These are phyloP conservation scores for Heliconius cydno DNA, from an alignment of 2,888 invertebrate genomes.

Conservation along the genomic window DNA sequence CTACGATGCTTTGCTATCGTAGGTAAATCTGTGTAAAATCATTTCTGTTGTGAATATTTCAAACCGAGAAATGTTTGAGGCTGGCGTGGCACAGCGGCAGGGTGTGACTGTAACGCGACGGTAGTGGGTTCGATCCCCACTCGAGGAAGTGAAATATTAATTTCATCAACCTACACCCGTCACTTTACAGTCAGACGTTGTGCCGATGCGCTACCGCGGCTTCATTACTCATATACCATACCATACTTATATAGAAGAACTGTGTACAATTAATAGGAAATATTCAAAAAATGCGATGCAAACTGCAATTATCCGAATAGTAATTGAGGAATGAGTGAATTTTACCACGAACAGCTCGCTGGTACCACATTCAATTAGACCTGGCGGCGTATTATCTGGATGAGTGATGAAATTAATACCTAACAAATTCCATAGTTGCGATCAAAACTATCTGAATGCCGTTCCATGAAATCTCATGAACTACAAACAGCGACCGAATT, in stretches of 20 bases:
- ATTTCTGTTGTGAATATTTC: neutral
- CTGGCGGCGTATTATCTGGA: constrained; percentile 41
- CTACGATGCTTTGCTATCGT: neutral
- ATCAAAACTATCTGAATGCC: constrained; percentile 36
- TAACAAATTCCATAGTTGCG: constrained; percentile 54
- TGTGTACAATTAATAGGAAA: neutral
- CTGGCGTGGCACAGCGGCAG: no score
- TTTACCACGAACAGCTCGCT: constrained; percentile 50
- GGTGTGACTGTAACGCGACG: no score
- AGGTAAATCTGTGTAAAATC: neutral
- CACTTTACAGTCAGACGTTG: no score
- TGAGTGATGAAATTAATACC: constrained; percentile 62
- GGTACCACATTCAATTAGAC: constrained; percentile 61
- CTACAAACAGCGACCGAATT: constrained; percentile 38
- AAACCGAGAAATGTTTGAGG: neutral
- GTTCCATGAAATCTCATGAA: constrained; percentile 42
- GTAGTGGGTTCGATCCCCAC: no score
- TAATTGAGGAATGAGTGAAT: constrained; percentile 36
- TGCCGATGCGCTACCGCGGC: neutral
- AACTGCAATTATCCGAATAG: constrained; percentile 4
- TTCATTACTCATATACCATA: neutral
- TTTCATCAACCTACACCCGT: no score
- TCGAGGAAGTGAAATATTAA: no score
- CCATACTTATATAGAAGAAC: neutral
- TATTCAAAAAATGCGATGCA: neutral